Conservation (phyloP, 2,888 invertebrate species). For the Mesoligia furuncula region DNA sequence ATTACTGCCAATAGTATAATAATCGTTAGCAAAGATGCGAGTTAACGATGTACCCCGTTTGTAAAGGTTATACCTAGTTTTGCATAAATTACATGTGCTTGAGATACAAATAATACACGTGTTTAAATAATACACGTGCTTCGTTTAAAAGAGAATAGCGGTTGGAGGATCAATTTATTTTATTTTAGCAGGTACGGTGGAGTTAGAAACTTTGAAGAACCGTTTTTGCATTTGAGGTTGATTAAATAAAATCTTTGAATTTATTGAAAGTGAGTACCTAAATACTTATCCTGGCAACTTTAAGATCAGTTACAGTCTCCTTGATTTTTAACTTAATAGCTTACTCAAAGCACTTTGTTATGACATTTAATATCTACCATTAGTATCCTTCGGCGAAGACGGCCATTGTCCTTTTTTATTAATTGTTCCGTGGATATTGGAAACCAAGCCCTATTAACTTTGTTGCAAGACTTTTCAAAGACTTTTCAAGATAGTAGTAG, state of each 20-base stretch:
- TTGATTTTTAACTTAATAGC: not conserved
- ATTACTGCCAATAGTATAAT: conserved; percentile 70
- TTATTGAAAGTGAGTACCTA: not conserved
- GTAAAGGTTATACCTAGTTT: conserved; percentile 70
- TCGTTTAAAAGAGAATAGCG: conserved; percentile 60
- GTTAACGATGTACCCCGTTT: conserved; percentile 70
- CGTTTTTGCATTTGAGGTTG: not conserved
- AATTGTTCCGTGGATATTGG: not conserved
- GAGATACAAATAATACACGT: conserved; percentile 34
- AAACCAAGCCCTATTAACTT: not conserved
- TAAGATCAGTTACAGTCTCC: not conserved
- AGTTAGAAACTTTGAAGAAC: not conserved
- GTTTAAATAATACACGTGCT: conserved; percentile 15
- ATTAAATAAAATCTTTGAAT: not conserved
- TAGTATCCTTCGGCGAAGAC: not conserved
- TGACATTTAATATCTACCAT: not conserved
- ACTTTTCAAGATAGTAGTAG: not conserved
- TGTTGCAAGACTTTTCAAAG: not conserved
- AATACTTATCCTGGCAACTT: not conserved
- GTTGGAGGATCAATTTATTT: conserved; percentile 7
- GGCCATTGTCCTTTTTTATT: not conserved
- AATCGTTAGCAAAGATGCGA: conserved; percentile 68
- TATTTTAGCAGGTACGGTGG: not conserved
- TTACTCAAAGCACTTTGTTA: not conserved
- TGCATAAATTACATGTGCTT: conserved; percentile 62